Percentiles rank a stretch among this genome's conserved stretches.
phyloP scores from a whole-genome alignment of 2,113 vertebrate genomes.

The Misgurnus mizolepis region DNA sequence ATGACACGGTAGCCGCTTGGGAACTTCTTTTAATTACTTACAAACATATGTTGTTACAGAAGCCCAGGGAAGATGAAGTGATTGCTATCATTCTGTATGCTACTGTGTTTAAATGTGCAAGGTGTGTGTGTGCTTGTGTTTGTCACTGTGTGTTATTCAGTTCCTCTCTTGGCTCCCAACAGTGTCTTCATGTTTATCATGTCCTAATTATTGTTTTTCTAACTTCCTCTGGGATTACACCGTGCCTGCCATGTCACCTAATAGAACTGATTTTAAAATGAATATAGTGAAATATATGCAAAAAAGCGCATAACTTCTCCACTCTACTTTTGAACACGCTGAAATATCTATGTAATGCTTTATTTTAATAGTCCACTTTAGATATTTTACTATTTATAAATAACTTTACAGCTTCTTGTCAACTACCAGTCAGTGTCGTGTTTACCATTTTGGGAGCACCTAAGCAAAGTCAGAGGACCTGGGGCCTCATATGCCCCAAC shows the following conservation, averaged over 20 bases:
- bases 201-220: constrained; percentile 72
- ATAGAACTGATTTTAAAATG: constrained; percentile 9
- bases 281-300: no score
- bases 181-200: constrained; percentile 60
- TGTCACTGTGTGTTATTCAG: constrained; percentile 48
- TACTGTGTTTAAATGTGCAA: constrained; percentile 33
- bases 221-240: constrained; percentile 61
- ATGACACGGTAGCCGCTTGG: constrained; percentile 69
- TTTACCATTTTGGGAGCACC: no score
- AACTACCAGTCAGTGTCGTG: no score
- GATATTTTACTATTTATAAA: no score
- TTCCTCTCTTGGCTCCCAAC: constrained; percentile 62
- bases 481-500: no score
- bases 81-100: constrained; percentile 58
- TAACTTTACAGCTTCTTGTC: no score
- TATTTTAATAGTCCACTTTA: no score
- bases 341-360: no score
- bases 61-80: constrained; percentile 61
- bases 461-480: no score
- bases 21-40: constrained; percentile 77
- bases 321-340: no score
- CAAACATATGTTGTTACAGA: constrained; percentile 73
- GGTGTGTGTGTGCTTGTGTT: constrained; percentile 28
- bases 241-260: constrained; percentile 9
- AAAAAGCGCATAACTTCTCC: no score